Evolutionary conservation across 2,797 vertebrate species (phyloP).

Genomic region (Myripristis jacobus): DNA sequence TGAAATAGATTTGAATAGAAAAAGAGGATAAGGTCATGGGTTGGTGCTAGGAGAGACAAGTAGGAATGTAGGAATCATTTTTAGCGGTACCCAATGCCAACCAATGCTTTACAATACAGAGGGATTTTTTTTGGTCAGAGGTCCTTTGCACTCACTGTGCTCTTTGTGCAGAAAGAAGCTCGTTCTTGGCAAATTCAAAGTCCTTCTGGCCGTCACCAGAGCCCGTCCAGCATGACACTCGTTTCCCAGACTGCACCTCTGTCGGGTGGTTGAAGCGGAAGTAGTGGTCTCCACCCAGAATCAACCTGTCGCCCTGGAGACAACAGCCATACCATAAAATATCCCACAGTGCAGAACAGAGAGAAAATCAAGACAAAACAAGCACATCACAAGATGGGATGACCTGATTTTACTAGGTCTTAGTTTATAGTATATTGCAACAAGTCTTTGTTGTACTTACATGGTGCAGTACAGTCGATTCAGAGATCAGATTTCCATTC

Average conservation of each 20-base stretch:
- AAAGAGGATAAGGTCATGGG: too few relatives aligned
- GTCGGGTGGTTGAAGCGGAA: constrained; percentile 97
- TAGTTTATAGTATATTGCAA: neutral
- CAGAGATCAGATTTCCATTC: constrained; percentile 89
- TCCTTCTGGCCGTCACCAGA: constrained; percentile 88
- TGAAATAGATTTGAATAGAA: too few relatives aligned
- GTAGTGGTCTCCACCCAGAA: constrained; percentile 97
- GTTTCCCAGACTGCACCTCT: constrained; percentile 89
- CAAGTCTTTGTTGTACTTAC: constrained; percentile 82
- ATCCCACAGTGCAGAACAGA: neutral
- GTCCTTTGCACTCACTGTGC: constrained; percentile 85
- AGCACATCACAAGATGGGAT: neutral
- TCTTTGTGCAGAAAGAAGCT: constrained; percentile 90
- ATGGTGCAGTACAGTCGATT: constrained; percentile 89
- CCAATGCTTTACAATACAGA: too few relatives aligned
- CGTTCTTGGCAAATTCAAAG: constrained; percentile 97
- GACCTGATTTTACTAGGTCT: neutral
- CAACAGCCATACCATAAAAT: constrained; percentile 4
- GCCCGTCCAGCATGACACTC: constrained; percentile 76
- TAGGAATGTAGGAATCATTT: too few relatives aligned
- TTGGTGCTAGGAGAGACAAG: too few relatives aligned
- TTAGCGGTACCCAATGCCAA: too few relatives aligned
- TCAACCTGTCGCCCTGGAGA: constrained; percentile 91
- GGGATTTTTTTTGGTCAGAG: too few relatives aligned
- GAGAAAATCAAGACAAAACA: neutral